Evolutionary conservation across 2,113 vertebrate genomes (phyloP).

Genomic region (Sprattus sprattus): DNA sequence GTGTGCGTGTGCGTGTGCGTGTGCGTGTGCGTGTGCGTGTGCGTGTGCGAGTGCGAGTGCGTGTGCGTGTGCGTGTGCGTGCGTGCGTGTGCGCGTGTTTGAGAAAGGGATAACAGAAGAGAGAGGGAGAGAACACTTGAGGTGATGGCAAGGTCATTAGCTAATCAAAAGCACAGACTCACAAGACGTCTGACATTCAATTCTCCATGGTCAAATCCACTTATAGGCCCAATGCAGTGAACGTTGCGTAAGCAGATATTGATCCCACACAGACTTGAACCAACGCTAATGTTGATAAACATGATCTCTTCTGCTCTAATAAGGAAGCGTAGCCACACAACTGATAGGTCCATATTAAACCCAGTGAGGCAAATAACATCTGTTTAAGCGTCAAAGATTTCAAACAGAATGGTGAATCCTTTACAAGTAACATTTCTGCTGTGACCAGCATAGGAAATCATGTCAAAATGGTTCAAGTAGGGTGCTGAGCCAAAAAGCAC

Average conservation of each 20-base stretch:
- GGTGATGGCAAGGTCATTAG: constrained; percentile 3
- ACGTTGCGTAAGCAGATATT: background rate
- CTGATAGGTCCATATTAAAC: background rate
- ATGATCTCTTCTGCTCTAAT: background rate
- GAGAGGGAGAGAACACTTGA: background rate
- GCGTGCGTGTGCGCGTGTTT: background rate
- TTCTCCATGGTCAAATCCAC: background rate
- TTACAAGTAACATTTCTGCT: no score
- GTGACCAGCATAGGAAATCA: no score
- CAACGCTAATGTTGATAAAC: background rate
- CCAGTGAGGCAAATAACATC: background rate
- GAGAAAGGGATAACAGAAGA: background rate
- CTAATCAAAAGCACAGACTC: constrained; percentile 7
- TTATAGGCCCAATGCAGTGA: background rate
- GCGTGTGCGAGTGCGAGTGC: background rate
- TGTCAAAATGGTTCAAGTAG: no score
- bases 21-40: no score
- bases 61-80: no score
- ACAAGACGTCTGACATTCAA: background rate
- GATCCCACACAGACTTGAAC: background rate
- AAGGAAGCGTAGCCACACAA: background rate
- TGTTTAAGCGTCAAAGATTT: background rate
- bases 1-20: no score
- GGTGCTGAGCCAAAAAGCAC: no score
- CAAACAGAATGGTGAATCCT: no score